Conservation (phyloP, 2,888 invertebrate genomes). For the Reticulitermes lucifugus region DNA sequence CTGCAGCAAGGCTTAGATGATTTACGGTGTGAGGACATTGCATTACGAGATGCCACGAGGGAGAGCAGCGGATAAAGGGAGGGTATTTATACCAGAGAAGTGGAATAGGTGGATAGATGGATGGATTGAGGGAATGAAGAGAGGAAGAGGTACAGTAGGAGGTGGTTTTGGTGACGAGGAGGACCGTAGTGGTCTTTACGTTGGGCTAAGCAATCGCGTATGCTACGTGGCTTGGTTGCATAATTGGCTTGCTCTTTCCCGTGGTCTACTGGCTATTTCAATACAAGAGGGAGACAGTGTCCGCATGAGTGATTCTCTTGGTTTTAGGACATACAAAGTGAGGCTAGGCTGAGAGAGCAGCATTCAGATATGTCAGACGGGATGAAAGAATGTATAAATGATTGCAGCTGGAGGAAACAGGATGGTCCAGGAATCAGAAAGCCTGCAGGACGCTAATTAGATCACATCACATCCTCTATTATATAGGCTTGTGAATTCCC, state of each 20-base stretch:
- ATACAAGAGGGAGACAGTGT: slow-evolving; percentile 29
- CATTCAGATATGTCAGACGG: neutral
- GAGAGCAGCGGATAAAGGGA: neutral
- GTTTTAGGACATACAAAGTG: slow-evolving; percentile 22
- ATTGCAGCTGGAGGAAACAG: too few species aligned
- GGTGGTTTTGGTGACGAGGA: slow-evolving; percentile 17
- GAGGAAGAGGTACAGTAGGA: neutral
- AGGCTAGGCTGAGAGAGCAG: neutral
- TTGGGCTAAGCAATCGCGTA: slow-evolving; percentile 40
- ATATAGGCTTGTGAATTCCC: too few species aligned
- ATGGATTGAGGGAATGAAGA: slow-evolving; percentile 5
- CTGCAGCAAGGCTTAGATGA: slow-evolving; percentile 41
- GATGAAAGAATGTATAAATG: slow-evolving; percentile 10
- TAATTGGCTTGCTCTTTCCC: slow-evolving; percentile 42
- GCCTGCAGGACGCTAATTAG: too few species aligned
- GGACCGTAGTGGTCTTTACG: slow-evolving; percentile 32
- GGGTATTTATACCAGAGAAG: slow-evolving; percentile 27
- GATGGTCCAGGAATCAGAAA: too few species aligned
- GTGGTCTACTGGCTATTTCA: slow-evolving; percentile 32
- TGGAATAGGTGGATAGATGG: slow-evolving; percentile 5
- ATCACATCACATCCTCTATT: too few species aligned
- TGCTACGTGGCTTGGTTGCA: slow-evolving; percentile 36
- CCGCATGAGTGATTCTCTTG: slow-evolving; percentile 37
- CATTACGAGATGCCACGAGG: slow-evolving; percentile 24
- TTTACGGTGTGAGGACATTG: slow-evolving; percentile 47